phyloP scores from a whole-genome alignment of 2,797 vertebrate genomes.

The Erithacus rubecula region DNA sequence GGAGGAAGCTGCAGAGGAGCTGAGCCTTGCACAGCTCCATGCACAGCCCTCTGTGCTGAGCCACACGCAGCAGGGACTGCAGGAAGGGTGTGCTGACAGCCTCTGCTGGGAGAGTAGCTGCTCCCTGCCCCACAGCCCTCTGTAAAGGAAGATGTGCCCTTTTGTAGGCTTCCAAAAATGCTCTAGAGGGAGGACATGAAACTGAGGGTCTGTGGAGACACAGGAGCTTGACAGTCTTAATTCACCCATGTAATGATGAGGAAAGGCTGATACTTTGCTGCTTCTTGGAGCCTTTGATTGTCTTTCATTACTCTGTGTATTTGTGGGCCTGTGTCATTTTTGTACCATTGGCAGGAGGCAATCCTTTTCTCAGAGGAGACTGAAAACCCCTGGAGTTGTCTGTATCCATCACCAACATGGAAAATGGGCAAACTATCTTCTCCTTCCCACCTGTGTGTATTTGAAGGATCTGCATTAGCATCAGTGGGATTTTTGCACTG shows the following conservation, averaged over 20 bases:
- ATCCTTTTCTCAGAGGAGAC: background rate
- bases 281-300: background rate
- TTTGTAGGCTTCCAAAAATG: background rate
- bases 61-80: background rate
- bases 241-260: background rate
- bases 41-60: background rate
- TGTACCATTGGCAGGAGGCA: background rate
- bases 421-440: background rate
- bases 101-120: background rate
- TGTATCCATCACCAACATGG: background rate
- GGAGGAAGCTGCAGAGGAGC: background rate
- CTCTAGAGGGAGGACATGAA: background rate
- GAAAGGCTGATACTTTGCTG: background rate
- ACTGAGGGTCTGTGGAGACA: background rate
- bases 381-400: background rate
- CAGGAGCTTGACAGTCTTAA: background rate
- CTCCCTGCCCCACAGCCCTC: rapidly evolving
- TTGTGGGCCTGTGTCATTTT: background rate
- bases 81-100: rapidly evolving
- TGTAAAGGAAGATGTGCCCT: background rate
- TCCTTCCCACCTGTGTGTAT: background rate
- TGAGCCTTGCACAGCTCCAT: rapidly evolving
- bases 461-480: background rate
- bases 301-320: background rate
- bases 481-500: background rate